A percentile compares a stretch with the other conserved stretches of the same genome.
Evolutionary conservation across 2,113 vertebrate species (phyloP).

Genomic region (Anser brachyrhynchus): DNA sequence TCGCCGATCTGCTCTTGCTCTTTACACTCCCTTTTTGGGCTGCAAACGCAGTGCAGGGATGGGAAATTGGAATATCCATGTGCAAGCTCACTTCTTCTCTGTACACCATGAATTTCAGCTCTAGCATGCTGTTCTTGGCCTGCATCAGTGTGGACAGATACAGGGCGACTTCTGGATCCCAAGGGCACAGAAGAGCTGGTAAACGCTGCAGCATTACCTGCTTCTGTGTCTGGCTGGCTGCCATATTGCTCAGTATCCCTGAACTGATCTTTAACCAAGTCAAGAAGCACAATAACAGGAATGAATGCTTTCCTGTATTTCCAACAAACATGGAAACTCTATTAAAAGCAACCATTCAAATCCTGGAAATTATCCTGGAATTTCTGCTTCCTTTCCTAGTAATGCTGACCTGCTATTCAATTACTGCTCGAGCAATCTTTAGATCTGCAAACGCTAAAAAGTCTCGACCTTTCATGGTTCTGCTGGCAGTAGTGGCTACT

Average conservation of each 20-base stretch:
- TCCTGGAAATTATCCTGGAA: conserved; percentile 85
- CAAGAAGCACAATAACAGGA: conserved; percentile 61
- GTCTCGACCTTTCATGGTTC: conserved; percentile 80
- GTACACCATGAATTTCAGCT: conserved; percentile 90
- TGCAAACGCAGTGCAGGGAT: conserved; percentile 83
- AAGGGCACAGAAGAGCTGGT: not conserved
- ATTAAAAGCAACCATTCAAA: conserved; percentile 82
- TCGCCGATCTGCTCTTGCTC: conserved; percentile 89
- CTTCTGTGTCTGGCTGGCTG: conserved; percentile 79
- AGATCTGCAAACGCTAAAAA: conserved; percentile 79
- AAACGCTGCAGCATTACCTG: conserved; percentile 70
- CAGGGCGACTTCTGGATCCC: conserved; percentile 64
- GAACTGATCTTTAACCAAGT: conserved; percentile 87
- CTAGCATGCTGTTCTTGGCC: conserved; percentile 91
- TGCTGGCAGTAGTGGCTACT: conserved; percentile 83
- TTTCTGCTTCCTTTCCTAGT: conserved; percentile 88
- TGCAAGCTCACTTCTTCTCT: conserved; percentile 87
- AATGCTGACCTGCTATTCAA: conserved; percentile 86
- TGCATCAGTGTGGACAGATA: conserved; percentile 92
- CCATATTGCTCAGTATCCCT: conserved; percentile 84
- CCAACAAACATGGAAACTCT: conserved; percentile 71
- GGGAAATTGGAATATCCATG: conserved; percentile 81
- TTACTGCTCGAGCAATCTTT: conserved; percentile 75
- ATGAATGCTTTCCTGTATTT: conserved; percentile 80
- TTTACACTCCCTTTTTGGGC: conserved; percentile 93